phyloP scores from a whole-genome alignment of 2,797 vertebrate genomes.

The Lacerta bilineata region DNA sequence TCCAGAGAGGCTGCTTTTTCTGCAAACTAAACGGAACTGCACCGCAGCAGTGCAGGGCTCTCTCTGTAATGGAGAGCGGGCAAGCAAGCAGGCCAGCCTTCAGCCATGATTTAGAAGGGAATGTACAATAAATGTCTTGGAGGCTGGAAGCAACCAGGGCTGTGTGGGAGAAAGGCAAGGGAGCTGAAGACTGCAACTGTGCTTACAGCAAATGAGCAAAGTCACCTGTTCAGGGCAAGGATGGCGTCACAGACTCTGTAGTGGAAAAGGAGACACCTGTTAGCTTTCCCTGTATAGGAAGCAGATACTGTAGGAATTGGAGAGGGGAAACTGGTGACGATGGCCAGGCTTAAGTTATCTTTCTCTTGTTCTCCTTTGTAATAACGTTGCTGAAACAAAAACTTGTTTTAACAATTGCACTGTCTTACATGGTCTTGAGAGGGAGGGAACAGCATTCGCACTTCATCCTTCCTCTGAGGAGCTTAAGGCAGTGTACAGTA shows the following conservation, averaged over 20 bases:
- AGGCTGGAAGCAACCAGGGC: conserved; percentile 34
- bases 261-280: neutral
- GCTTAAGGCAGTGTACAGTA: neutral
- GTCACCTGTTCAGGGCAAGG: neutral
- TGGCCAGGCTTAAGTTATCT: neutral
- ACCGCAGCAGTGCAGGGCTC: neutral
- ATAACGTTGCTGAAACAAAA: neutral
- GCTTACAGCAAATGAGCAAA: neutral
- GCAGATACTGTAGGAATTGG: neutral
- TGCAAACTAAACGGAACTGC: conserved; percentile 80
- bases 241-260: neutral
- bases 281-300: neutral
- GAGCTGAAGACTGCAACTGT: accelerated
- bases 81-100: conserved; percentile 47
- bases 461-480: neutral
- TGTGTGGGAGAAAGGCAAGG: neutral
- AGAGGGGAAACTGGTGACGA: neutral
- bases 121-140: conserved; percentile 7
- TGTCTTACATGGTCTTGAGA: neutral
- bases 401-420: neutral
- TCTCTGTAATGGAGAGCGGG: conserved; percentile 47
- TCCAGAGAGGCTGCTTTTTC: conserved; percentile 78
- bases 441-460: neutral
- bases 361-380: neutral
- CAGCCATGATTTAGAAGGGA: conserved; percentile 60